phyloP scores from a whole-genome alignment of 2,888 invertebrate species.

The Cyclophora albipunctata region DNA sequence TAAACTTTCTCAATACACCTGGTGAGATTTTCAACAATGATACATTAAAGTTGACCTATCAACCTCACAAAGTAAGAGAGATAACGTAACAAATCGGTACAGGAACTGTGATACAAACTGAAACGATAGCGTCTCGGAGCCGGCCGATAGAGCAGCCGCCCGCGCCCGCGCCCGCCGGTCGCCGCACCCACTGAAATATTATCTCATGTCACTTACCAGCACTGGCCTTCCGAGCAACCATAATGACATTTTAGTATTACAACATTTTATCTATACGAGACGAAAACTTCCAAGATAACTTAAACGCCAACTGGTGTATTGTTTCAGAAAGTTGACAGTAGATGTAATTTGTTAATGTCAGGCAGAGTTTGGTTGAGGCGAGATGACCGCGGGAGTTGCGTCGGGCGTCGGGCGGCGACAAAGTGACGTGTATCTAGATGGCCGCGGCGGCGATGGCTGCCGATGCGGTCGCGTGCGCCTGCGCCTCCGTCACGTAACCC shows the following conservation, averaged over 20 bases:
- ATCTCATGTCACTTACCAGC: conserved; percentile 59
- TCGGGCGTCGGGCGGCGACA: conserved; percentile 21
- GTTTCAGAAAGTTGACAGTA: conserved; percentile 70
- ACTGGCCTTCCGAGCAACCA: conserved; percentile 52
- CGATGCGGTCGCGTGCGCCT: conserved; percentile 27
- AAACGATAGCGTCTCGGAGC: conserved; percentile 46
- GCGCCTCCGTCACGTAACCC: conserved; percentile 46
- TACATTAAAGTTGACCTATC: conserved; percentile 63
- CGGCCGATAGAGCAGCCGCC: conserved; percentile 2
- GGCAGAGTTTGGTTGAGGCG: conserved; percentile 30
- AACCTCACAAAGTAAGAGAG: conserved; percentile 64
- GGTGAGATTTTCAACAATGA: conserved; percentile 38
- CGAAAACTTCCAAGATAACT: conserved; percentile 70
- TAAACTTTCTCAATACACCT: conserved; percentile 16
- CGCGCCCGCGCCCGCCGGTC: conserved; percentile 18
- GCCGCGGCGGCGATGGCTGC: too few species aligned
- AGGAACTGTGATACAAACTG: conserved; percentile 55
- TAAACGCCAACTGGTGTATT: conserved; percentile 73
- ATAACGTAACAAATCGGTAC: conserved; percentile 69
- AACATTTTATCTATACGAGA: conserved; percentile 70
- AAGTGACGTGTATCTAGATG: conserved; percentile 16
- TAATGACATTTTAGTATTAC: conserved; percentile 75
- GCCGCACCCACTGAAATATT: conserved; percentile 58
- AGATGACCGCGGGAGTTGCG: background rate
- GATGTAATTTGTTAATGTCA: conserved; percentile 73